Percentiles rank a stretch among this genome's conserved stretches.
Conservation (phyloP, 2,888 invertebrate genomes). For the Philhelius pedissequus region DNA sequence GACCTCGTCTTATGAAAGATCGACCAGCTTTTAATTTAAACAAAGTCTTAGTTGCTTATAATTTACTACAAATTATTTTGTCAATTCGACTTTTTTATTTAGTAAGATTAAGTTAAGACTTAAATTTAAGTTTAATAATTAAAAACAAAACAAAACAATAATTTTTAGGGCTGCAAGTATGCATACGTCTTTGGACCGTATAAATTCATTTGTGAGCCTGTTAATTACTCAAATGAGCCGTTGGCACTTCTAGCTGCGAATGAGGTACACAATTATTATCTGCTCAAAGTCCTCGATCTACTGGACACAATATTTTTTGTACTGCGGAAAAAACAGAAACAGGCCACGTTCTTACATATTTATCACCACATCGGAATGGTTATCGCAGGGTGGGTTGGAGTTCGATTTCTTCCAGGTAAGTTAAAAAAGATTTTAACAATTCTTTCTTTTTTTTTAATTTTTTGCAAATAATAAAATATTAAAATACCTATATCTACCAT, state of each 20-base stretch:
- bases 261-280: conserved; percentile 25
- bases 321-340: conserved; percentile 89
- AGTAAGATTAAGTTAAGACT: not conserved
- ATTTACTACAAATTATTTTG: conserved; percentile 8
- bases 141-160: too few species aligned
- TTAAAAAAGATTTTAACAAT: not conserved
- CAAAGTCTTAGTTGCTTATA: conserved; percentile 3
- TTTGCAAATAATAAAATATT: too few species aligned
- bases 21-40: conserved; percentile 20
- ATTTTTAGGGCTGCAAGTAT: not conserved
- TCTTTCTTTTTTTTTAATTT: not conserved
- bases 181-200: conserved; percentile 21
- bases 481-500: too few species aligned
- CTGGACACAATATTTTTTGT: conserved; percentile 91
- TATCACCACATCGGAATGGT: conserved; percentile 91
- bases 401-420: conserved; percentile 85
- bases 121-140: not conserved
- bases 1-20: conserved; percentile 35
- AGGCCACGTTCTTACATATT: conserved; percentile 90
- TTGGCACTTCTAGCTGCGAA: conserved; percentile 3
- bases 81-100: not conserved
- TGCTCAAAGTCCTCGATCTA: conserved; percentile 83
- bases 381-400: conserved; percentile 86
- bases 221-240: conserved; percentile 4
- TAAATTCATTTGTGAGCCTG: conserved; percentile 17